Conservation (phyloP, 2,888 invertebrate species). For the Tipula vernalis region DNA sequence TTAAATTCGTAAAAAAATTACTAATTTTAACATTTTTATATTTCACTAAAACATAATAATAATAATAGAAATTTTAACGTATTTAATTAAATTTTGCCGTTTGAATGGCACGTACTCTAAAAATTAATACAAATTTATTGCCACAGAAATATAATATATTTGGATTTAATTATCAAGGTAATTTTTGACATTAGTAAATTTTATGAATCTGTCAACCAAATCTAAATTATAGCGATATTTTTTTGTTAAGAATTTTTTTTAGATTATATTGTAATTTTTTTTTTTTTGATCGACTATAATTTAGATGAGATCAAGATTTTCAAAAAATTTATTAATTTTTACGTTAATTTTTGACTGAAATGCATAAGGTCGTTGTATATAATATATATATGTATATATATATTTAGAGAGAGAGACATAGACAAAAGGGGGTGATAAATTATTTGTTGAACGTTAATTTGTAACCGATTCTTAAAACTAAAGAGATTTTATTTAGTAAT, state of each 20-base stretch:
- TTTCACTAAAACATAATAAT: background rate
- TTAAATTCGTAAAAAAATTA: background rate
- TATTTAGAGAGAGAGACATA: background rate
- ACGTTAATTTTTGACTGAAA: background rate
- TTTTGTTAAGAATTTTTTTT: background rate
- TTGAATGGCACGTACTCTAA: background rate
- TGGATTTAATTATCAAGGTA: background rate
- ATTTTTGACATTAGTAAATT: background rate
- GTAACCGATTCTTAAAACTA: background rate
- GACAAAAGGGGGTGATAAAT: no score
- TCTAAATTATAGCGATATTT: background rate
- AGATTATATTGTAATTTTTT: background rate
- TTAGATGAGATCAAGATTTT: background rate
- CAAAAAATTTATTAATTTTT: background rate
- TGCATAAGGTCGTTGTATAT: background rate
- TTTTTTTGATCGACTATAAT: background rate
- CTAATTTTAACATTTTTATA: background rate
- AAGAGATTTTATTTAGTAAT: background rate
- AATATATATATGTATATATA: background rate
- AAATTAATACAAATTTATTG: background rate
- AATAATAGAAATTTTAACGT: background rate
- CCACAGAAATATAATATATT: background rate
- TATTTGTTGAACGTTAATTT: background rate
- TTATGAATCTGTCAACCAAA: background rate
- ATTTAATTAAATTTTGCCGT: background rate